phyloP scores from a whole-genome alignment of 2,113 vertebrate genomes.

The Bujurquina vittata region DNA sequence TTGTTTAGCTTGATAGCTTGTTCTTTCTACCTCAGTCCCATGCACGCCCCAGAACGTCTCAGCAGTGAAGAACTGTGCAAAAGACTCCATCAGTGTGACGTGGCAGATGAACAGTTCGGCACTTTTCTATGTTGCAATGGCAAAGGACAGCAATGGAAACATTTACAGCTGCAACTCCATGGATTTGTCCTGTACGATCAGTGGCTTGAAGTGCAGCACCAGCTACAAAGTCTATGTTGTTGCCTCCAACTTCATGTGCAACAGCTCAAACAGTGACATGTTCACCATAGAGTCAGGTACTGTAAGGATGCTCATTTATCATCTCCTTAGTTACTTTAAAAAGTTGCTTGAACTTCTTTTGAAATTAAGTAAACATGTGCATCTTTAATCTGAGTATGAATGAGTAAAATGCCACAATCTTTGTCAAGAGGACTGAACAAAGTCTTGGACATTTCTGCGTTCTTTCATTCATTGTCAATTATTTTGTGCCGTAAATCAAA shows the following conservation, averaged over 20 bases:
- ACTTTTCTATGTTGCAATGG: constrained; percentile 68
- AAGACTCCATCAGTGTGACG: constrained; percentile 58
- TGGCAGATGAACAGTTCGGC: constrained; percentile 70
- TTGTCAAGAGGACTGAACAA: background rate
- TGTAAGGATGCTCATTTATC: background rate
- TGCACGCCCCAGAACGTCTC: constrained; percentile 73
- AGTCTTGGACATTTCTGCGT: background rate
- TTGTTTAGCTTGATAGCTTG: no score
- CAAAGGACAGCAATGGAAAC: constrained; percentile 42
- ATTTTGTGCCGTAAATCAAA: background rate
- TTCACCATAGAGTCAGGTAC: constrained; percentile 79
- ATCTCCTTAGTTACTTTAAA: background rate
- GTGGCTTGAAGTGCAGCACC: constrained; percentile 74
- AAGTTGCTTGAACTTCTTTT: background rate
- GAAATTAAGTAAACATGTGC: background rate
- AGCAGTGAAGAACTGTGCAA: constrained; percentile 67
- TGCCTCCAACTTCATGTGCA: constrained; percentile 77
- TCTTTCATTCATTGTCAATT: background rate
- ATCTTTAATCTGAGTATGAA: background rate
- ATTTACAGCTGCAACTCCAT: constrained; percentile 64
- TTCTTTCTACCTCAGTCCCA: constrained; percentile 66
- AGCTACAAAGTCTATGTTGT: constrained; percentile 69
- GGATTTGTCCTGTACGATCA: constrained; percentile 60
- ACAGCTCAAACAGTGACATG: constrained; percentile 74
- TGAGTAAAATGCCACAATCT: background rate